Evolutionary conservation across 2,797 vertebrate species (phyloP).

Genomic region (Gorsachius magnificus): DNA sequence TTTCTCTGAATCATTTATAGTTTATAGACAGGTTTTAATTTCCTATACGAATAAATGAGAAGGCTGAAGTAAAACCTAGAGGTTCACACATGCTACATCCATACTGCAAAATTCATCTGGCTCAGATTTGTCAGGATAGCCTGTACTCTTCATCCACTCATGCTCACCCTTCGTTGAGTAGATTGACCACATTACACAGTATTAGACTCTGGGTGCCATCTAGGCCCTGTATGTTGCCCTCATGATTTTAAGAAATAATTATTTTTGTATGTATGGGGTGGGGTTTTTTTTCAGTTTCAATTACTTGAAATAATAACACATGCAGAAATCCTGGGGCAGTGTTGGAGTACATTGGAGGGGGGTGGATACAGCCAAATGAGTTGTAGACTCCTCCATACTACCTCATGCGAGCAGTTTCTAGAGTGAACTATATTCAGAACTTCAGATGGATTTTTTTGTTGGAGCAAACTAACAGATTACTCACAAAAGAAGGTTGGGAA

Average conservation of each 20-base stretch:
- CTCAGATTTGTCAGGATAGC: not conserved
- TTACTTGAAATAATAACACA: not conserved
- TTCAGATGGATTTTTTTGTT: not conserved
- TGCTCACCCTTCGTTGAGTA: not conserved
- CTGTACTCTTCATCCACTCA: not conserved
- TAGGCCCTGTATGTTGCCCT: not conserved
- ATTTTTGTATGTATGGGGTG: rapidly evolving
- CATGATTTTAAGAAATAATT: not conserved
- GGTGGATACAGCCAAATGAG: not conserved
- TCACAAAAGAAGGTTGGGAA: not conserved
- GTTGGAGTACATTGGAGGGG: not conserved
- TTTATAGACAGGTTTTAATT: not conserved
- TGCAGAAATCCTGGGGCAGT: not conserved
- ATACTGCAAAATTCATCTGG: not conserved
- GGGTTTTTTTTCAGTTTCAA: not conserved
- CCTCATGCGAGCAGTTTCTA: not conserved
- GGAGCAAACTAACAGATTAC: not conserved
- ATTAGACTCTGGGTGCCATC: not conserved
- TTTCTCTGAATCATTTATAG: not conserved
- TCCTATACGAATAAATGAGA: not conserved
- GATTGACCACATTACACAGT: not conserved
- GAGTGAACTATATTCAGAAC: not conserved
- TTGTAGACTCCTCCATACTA: not conserved
- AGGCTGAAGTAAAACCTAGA: not conserved
- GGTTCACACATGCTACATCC: no score